These are phyloP conservation scores for Diceros bicornis DNA, from an alignment of 2,797 vertebrate species.

Conservation along the genomic window DNA sequence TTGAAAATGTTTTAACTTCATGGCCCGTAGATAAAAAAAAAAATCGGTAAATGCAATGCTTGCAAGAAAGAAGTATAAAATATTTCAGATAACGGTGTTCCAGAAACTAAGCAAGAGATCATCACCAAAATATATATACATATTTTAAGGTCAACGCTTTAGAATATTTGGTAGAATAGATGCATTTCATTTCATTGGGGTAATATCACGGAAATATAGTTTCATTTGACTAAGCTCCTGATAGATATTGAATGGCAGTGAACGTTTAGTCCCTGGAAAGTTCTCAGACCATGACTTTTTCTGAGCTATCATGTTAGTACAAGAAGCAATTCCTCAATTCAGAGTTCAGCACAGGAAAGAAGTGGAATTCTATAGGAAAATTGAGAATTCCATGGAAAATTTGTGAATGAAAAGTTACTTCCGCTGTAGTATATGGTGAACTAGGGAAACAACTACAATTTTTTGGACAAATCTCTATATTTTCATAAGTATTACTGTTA, in stretches of 20 bases:
- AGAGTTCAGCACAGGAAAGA: background rate
- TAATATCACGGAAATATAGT: background rate
- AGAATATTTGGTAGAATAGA: background rate
- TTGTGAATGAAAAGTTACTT: background rate
- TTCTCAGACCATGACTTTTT: background rate
- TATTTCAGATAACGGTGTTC: background rate
- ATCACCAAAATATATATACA: background rate
- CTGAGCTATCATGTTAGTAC: background rate
- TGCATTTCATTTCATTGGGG: background rate
- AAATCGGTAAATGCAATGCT: background rate
- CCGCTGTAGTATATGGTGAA: background rate
- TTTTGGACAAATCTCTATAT: background rate
- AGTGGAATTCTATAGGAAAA: background rate
- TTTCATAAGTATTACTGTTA: background rate
- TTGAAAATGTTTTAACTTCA: background rate
- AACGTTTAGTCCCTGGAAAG: background rate
- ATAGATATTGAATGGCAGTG: background rate
- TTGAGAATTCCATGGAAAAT: background rate
- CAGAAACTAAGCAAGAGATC: background rate
- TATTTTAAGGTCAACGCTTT: background rate
- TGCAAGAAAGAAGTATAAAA: background rate
- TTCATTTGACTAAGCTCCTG: background rate
- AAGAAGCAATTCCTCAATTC: slow-evolving; percentile 10
- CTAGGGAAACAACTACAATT: background rate
- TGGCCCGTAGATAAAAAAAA: no score